These are phyloP conservation scores for Pholis gunnellus DNA, from an alignment of 2,113 vertebrate genomes.

Conservation along the genomic window DNA sequence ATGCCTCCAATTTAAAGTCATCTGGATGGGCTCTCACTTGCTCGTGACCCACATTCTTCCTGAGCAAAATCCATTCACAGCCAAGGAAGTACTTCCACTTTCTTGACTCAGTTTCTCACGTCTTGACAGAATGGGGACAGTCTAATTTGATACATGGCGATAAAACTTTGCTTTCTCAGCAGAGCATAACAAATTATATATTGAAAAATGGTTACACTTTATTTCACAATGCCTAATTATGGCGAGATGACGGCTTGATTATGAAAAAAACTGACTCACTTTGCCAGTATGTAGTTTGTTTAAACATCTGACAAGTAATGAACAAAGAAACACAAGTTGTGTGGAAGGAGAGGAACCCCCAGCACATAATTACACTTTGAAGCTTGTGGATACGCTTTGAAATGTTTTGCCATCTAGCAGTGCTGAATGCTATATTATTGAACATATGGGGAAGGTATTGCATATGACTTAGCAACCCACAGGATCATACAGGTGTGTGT, in stretches of 20 bases:
- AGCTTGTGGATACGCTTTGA: neutral
- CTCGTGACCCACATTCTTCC: constrained; percentile 70
- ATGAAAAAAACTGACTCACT: constrained; percentile 54
- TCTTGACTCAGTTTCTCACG: constrained; percentile 66
- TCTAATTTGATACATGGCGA: constrained; percentile 83
- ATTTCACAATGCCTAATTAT: constrained; percentile 79
- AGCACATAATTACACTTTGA: neutral
- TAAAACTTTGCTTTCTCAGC: constrained; percentile 79
- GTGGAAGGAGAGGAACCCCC: neutral
- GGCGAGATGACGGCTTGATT: constrained; percentile 70
- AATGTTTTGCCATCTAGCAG: neutral
- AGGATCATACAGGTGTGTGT: neutral
- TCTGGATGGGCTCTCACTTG: constrained; percentile 34
- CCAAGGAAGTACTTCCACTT: constrained; percentile 67
- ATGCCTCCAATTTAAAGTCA: constrained; percentile 48
- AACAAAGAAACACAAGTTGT: constrained; percentile 32
- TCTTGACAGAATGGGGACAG: constrained; percentile 84
- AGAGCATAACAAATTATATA: constrained; percentile 77
- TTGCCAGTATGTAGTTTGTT: constrained; percentile 46
- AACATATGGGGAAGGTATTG: constrained; percentile 24
- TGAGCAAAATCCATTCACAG: constrained; percentile 56
- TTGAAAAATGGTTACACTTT: constrained; percentile 74
- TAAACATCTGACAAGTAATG: constrained; percentile 51
- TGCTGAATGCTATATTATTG: constrained; percentile 16
- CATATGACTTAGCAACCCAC: constrained; percentile 38